Evolutionary conservation across 2,888 invertebrate species (phyloP), one percentile per base, ranked within the genome.

Genomic region (Macrophya alboannulata): DNA sequence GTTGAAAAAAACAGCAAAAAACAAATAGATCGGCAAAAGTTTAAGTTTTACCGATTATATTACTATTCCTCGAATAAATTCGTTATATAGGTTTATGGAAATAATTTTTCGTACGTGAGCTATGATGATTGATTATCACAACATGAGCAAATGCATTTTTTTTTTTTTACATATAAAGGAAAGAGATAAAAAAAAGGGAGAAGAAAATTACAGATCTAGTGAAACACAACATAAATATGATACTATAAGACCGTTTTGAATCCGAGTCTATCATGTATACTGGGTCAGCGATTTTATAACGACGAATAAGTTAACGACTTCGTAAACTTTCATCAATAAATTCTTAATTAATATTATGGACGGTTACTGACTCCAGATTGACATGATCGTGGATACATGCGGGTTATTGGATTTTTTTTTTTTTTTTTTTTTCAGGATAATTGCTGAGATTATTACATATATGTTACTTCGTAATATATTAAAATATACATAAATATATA

Each of bases 111-210:
- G 21, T 9, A 45, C 12, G 37, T 17, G 25, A 31, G 17, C n/a
- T 37, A 55, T 12, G 25, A 55, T 37, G 4, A 48, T 48, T 25
- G 17, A 71, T 71, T 55, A 84, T 84, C 83, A 65, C 84, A 87
- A 87, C 74, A 87, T 87, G 87, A 88, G 88, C 88, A 88, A 88
- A 87, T 82, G 65, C 79, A 86, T 86, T 88, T 76, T 74, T 86
- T 88, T 76, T 74, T 48, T 65, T 8, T 65, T 4, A 21, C 25
- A 21, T 74, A 45, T n/a, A n/a, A 48, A 48, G 4, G 15, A 15
- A 4, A 43, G 10, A 45, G 12, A 45, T 10, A 45, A 48, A 43
- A 74, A 74, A 43, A 21, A 9, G 21, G n/a, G 43, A 74, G n/a
- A 31, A n/a, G 31, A 31, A 31, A 31, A 31, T 31, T 31, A 31